phyloP scores from a whole-genome alignment of 1,140 invertebrate genomes.

The Cyrtorhinus lividipennis region DNA sequence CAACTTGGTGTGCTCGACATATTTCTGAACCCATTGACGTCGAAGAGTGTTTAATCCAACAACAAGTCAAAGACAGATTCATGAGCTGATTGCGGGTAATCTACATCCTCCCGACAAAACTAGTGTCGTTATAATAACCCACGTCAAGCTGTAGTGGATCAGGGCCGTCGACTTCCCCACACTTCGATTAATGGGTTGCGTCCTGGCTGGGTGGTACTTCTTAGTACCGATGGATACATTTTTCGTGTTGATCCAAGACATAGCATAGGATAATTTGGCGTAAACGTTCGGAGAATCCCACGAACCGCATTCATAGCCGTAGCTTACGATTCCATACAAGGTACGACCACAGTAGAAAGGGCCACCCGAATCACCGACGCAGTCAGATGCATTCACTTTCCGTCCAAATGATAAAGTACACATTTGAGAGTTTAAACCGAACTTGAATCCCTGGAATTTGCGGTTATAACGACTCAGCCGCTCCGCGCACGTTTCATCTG shows the following conservation, averaged over 20 bases:
- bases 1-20: no score
- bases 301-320: not conserved
- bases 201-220: no score
- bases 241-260: not conserved
- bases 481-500: not conserved
- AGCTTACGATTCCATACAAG: not conserved
- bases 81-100: no score
- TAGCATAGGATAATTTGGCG: not conserved
- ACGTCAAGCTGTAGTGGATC: no score
- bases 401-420: not conserved
- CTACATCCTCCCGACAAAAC: no score
- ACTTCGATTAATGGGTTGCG: no score
- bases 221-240: no score
- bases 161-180: no score
- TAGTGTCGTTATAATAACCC: no score
- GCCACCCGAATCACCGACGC: not conserved
- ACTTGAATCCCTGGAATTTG: not conserved
- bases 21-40: no score
- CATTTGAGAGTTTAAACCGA: not conserved
- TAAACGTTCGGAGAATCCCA: not conserved
- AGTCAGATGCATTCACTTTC: not conserved
- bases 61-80: no score
- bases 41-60: no score
- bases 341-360: not conserved
- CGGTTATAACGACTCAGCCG: not conserved